Base-by-base conservation (phyloP, 2,888 invertebrate species). In the Sphaerophoria rueppellii region DNA sequence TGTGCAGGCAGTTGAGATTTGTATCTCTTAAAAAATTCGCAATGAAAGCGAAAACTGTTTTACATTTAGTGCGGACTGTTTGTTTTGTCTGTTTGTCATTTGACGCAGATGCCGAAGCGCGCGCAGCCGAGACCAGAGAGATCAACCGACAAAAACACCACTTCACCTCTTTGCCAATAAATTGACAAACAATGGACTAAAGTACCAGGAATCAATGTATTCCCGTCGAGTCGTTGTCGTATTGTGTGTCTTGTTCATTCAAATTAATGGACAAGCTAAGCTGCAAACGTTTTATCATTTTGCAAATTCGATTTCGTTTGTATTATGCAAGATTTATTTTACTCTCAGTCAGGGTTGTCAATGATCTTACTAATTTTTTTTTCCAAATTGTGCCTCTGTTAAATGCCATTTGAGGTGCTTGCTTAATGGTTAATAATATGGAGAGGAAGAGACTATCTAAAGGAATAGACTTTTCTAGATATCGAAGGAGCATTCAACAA, bases 321-420 rank as follows among this genome's bases (percentile, higher is more conserved):
- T 71, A 9, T 79, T 79, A 75, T 69, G 83, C 79, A 75, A 79
- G 58, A 74, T 74, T 74, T 70, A 35, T 75, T 52, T 40, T 73
- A n/a, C 24, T 24, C 24, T 24, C 24, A 24, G 24, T 24, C 24
- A 24, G 24, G 24, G 24, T 24, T 24, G 24, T 24, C 24, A 24
- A 24, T 24, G 24, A 24, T 24, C 24, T 24, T 24, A 24, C 24
- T 24, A 24, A 2, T 24, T 24, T 24, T 24, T 24, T n/a, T n/a
- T n/a, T n/a, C n/a, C n/a, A n/a, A n/a, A n/a, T n/a, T n/a, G n/a
- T n/a, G n/a, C n/a, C n/a, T n/a, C n/a, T n/a, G n/a, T n/a, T n/a
- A n/a, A n/a, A n/a, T n/a, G n/a, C n/a, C n/a, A n/a, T n/a, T n/a
- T n/a, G n/a, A n/a, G n/a, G n/a, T n/a, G n/a, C n/a, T n/a, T n/a